Base-by-base conservation (phyloP, 2,888 invertebrate genomes). In the Protonemura montana region DNA sequence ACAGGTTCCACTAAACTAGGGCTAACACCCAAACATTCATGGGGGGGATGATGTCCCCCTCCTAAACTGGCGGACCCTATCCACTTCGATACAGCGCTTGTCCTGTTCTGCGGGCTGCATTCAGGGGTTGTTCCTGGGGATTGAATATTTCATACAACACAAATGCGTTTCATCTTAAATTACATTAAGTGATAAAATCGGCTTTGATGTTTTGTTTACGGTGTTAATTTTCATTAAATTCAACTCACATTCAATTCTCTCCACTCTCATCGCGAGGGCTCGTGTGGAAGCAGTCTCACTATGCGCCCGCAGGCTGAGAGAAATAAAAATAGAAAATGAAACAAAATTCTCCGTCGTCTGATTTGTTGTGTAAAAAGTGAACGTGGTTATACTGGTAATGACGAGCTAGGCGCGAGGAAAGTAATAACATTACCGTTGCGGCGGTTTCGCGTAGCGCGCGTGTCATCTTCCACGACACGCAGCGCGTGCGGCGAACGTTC, bases 141-240 rank as follows among this genome's bases (percentile, higher is more conserved):
- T 59, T 59, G 59, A 3, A 59, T 59, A 59, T 59, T 59, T 59
- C 59, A 59, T 21, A 59, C 59, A 59, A 21, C 59, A 59, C 59
- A 59, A 59, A 59, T 13, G 13, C 13, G 21, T 59, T 59, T 21
- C 59, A 59, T 59, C 59, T 59, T 59, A 59, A 59, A 59, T 59
- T 59, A 59, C 59, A 59, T 59, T 59, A 59, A 59, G 59, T 59
- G 7, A 10, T 59, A 10, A 59, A 59, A 59, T 59, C 13, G 21
- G 59, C 59, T 59, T 59, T 59, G 59, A 59, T 59, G 59, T 59
- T 59, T 59, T 59, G 59, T 59, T 21, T 59, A 59, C 59, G 59
- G 59, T 59, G 59, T 21, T 59, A 59, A 59, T 59, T 59, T 59
- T 21, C 13, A 59, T 59, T 59, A 59, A 59, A 59, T 59, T 59